Evolutionary conservation across 2,797 vertebrate genomes (phyloP), one percentile per base, ranked within the genome.

Genomic region (Peromyscus attwateri): DNA sequence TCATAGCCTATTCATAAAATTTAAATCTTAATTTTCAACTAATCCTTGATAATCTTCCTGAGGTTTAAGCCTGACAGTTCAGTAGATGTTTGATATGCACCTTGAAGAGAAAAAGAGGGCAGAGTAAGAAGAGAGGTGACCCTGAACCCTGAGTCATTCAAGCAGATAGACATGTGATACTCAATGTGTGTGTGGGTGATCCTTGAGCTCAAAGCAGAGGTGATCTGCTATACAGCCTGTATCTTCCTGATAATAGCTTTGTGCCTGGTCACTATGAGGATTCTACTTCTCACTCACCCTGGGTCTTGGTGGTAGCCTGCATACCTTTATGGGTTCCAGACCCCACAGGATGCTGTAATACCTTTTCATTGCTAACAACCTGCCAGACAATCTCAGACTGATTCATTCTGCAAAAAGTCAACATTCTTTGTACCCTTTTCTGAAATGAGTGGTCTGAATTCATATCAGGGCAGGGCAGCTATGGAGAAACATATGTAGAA

Each of bases 151-250:
- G 90, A 97, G 85, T 96, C 97, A 98, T 37, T 95, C 96, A 90
- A 94, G 95, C 94, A 96, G 95, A 98, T 96, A 97, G 97, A 97
- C 92, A 98, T 98, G 97, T 80, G 96, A 97, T 68, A 68, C 79
- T 57, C 97, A 97, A 97, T 80, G 96, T 97, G 97, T 91, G 81
- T 93, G 23, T 17, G 83, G 49, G 91, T 95, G 70, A 62, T 97
- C 90, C 76, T 95, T 96, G 96, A 79, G 96, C 97, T 98, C 97
- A 55, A 60, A 97, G 95, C 97, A 89, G 96, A 94, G 97, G 97
- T 97, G 95, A 97, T 94, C 96, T 96, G 94, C 97, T 89, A 93
- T 68, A 96, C 16, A 70, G n/a, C 40, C 92, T 31, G 29, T 83
- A 49, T 55, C 46, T 80, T 75, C 89, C 92, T 96, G 96, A 92